Evolutionary conservation across 2,113 vertebrate species (phyloP), one percentile per base, ranked within the genome.

Genomic region (Ptilonorhynchus violaceus): DNA sequence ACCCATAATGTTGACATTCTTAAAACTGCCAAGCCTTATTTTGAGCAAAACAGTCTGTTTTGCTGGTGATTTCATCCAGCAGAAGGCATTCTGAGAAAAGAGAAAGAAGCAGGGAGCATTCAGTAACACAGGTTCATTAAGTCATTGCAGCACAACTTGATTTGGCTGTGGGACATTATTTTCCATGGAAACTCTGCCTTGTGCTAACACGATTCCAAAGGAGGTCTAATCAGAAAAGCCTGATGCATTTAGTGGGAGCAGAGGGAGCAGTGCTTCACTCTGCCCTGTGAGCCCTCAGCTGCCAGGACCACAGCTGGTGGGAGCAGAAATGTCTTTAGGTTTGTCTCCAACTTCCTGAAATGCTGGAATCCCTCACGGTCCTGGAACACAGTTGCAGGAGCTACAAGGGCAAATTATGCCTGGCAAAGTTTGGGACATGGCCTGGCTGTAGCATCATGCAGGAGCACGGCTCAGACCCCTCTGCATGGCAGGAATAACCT

Each of bases 371-470:
- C 15, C 20, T 41, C 20, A 44, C 47, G 35, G 6, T 91, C 39
- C 50, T 2, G 0, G 42, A 55, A 55, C 13, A 31, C 6, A 41
- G 16, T 0, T 27, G 8, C 33, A 52, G 41, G 20, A 81, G 15
- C 14, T 46, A 13, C 39, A 41, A 33, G 14, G 10, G 12, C 17
- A 81, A 81, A 63, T 9, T 6, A 4, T 42, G 24, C 31, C 30
- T 80, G 31, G 14, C 11, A 44, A 41, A 30, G 3, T 3, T 0
- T 70, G 68, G 33, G 33, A 63, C 0, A 0, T 0, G 0, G 25
- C 5, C 19, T 30, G 41, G 35, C 35, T 47, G 18, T 2, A 44
- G 17, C 0, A 1, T 4, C 0, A 0, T 39, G n/a, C 11, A 60
- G 37, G 8, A 62, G 12, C 41, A 27, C 1, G 0, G 0, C 18